Base-by-base conservation (phyloP, 2,888 invertebrate genomes). In the Eupithecia dodoneata region DNA sequence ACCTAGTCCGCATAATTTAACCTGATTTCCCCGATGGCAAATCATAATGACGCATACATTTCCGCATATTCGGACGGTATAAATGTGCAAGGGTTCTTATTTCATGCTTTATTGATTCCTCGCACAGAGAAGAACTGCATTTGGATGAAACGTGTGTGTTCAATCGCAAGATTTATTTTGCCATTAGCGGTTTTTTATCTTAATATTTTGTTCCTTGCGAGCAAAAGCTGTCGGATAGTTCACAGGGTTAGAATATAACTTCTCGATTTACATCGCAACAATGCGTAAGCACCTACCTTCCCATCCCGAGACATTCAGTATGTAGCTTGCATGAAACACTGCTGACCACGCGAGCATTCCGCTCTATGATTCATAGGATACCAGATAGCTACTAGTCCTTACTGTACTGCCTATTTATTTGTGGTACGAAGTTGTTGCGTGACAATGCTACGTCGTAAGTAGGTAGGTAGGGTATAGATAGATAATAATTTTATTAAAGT, bases 271-370 rank as follows among this genome's bases (percentile, higher is more conserved):
- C 66, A 66, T 41, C 41, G 30, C 66, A 66, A 66, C 47, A 73
- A 75, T 63, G 78, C 71, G 75, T 71, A 73, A 73, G 55, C 71
- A 66, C 15, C 15, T 66, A 66, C 65, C n/a, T n/a, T n/a, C n/a
- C 65, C 42, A 74, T 73, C 59, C n/a, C n/a, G 52, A 73, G 73
- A 67, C 59, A 78, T 74, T 47, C 74, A 49, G 78, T 72, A 67
- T 45, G 45, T 70, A 74, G 74, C 69, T 72, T 55, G 70, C 70
- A 72, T 76, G 76, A 73, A 74, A 71, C 76, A 75, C 72, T 55
- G 72, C 69, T 72, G 72, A 47, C 76, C 76, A 74, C 70, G 74
- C 74, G 52, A 76, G 73, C 76, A 79, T 74, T 76, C 76, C 71
- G 67, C 74, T 10, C 55, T 30, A 74, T 78, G 78, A 78, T 78